Base-by-base conservation (phyloP, 1,140 invertebrate species). In the Venturia canescens region DNA sequence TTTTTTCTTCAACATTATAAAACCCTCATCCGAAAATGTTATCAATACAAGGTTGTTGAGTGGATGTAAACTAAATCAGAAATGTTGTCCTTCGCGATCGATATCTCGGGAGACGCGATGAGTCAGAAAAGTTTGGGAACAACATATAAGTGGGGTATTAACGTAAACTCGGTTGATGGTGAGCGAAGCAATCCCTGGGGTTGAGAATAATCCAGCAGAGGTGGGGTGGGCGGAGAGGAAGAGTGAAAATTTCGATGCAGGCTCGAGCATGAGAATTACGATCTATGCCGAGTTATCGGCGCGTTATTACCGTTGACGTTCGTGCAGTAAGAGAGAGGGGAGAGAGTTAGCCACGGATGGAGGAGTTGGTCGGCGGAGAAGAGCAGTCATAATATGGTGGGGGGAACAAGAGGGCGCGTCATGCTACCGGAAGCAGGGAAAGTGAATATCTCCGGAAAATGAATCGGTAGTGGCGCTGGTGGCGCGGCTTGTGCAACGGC, bases 261-360 rank as follows among this genome's bases (percentile, higher is more conserved):
- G 27, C 27, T 76, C 53, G 31, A 34, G 29, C 53, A 76, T 60
- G 74, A 53, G 74, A 76, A 76, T 76, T 76, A 76, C 74, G 74
- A 76, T 76, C 48, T 76, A 76, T 53, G 74, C 53, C 50, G 48
- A 44, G 74, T 66, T 76, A 76, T 76, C 74, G 53, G 74, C 18
- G 74, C 81, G 71, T 84, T 80, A 84, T 83, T 84, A 83, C 78
- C 82, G 75, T 82, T 82, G 71, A 79, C 83, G 81, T 57, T 72
- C 7, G 38, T 6, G 38, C 13, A 44, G 38, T 44, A 44, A 44
- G 71, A 48, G 57, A 21, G 71, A 23, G 29, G 11, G 11, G 21
- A 57, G 23, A 48, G 21, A 57, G 34, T 18, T 21, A 23, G 34
- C n/a, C 29, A 53, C 3, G 44, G 44, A 27, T 74, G n/a, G 18